A percentile compares a stretch with the other conserved stretches of the same genome.
Conservation (phyloP, 1,140 invertebrate genomes). For the Zaprionus camerounensis region DNA sequence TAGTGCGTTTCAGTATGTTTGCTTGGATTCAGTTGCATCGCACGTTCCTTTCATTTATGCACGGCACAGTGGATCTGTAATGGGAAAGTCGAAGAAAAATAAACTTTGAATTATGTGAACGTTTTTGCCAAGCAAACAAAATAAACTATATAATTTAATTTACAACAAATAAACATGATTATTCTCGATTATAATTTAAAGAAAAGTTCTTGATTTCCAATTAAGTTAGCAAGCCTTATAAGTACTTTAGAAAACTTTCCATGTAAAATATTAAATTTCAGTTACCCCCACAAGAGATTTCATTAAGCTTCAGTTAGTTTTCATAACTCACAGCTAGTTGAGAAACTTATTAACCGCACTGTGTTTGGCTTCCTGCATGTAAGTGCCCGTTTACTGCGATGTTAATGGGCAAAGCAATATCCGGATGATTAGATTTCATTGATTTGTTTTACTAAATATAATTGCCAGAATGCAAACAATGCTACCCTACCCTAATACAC, state of each 20-base stretch:
- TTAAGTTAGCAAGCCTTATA: no score
- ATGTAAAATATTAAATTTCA: neutral
- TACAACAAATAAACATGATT: neutral
- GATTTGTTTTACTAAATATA: constrained; percentile 68
- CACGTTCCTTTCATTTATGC: constrained; percentile 79
- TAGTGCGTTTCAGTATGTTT: constrained; percentile 82
- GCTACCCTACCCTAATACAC: neutral
- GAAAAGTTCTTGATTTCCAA: no score
- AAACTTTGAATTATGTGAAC: constrained; percentile 28
- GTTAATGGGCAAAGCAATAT: constrained; percentile 24
- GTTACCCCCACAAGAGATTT: neutral
- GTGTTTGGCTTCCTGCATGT: constrained; percentile 1
- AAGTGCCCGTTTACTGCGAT: neutral
- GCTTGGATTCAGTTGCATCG: constrained; percentile 84
- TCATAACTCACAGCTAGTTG: neutral
- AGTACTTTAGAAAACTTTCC: neutral
- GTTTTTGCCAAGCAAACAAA: neutral
- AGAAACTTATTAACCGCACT: neutral
- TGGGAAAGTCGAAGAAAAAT: constrained; percentile 5
- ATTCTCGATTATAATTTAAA: neutral
- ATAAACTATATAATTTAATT: constrained; percentile 1
- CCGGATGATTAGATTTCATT: constrained; percentile 66
- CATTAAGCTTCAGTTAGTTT: neutral
- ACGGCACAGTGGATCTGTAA: constrained; percentile 74
- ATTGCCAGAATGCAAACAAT: constrained; percentile 61